Evolutionary conservation across 64 coral and sea anemone genomes (phyloP).

Genomic region (Trachythela sp.): DNA sequence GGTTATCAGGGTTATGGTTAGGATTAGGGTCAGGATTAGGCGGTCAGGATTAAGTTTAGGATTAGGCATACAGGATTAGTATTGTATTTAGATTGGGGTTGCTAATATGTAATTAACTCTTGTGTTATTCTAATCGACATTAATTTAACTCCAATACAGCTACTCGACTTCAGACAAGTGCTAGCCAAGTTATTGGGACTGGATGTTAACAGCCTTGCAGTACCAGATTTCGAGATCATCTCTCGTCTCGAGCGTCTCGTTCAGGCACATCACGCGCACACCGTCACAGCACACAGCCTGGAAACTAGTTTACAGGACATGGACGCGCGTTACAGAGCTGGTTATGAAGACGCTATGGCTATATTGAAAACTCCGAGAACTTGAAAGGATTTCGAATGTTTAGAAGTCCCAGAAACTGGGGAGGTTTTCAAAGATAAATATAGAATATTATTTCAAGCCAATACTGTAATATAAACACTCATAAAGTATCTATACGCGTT

Average conservation of each 20-base stretch:
- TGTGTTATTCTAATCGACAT: too few relatives aligned
- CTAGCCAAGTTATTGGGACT: slow-evolving; percentile 82
- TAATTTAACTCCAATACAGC: slow-evolving; percentile 36
- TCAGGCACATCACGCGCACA: slow-evolving; percentile 91
- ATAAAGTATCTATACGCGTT: too few relatives aligned
- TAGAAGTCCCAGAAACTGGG: background rate
- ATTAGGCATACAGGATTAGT: too few relatives aligned
- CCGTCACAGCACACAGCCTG: slow-evolving; percentile 93
- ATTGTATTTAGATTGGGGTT: too few relatives aligned
- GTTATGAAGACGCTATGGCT: slow-evolving; percentile 86
- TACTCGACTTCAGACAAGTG: slow-evolving; percentile 91
- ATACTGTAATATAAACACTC: too few relatives aligned
- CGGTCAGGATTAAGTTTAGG: too few relatives aligned
- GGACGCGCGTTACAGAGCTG: slow-evolving; percentile 70
- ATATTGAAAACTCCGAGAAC: slow-evolving; percentile 68
- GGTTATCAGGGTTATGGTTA: too few relatives aligned
- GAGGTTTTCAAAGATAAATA: background rate
- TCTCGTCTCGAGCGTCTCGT: slow-evolving; percentile 86
- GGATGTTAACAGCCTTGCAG: slow-evolving; percentile 78
- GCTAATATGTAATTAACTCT: too few relatives aligned
- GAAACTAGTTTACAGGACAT: slow-evolving; percentile 97
- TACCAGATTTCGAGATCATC: slow-evolving; percentile 98
- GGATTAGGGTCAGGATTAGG: too few relatives aligned
- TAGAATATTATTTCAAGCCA: too few relatives aligned
- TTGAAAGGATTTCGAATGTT: background rate